A percentile compares a stretch with the other conserved stretches of the same genome.
Conservation (phyloP, 2,113 vertebrate species). For the Circaetus cinerascens region DNA sequence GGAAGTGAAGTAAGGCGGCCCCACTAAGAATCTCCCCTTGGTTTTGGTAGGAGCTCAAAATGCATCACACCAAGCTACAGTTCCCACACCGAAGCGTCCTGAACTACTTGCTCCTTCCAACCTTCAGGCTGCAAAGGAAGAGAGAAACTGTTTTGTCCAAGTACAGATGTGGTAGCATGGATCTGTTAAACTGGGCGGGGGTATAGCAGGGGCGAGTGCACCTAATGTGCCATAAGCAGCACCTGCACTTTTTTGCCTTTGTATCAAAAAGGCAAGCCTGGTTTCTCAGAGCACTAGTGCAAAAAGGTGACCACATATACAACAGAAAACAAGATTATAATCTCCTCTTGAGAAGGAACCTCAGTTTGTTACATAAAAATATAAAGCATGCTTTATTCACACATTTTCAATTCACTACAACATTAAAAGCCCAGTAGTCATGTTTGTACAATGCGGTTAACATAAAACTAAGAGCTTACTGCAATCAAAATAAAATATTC, state of each 20-base stretch:
- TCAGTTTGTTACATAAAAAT: background rate
- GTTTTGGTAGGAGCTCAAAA: background rate
- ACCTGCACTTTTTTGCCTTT: background rate
- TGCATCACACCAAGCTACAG: background rate
- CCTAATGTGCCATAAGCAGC: background rate
- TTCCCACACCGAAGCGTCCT: background rate
- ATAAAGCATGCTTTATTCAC: background rate
- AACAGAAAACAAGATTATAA: background rate
- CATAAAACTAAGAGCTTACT: conserved; percentile 53
- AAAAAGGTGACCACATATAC: background rate
- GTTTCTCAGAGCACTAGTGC: background rate
- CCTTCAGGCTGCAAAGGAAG: background rate
- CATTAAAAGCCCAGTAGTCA: background rate
- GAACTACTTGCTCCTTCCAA: background rate
- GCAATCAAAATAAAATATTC: conserved; percentile 65
- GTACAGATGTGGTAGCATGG: rapidly evolving
- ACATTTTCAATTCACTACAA: background rate
- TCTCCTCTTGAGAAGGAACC: background rate
- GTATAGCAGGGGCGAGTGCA: background rate
- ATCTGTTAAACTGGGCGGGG: background rate
- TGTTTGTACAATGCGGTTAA: conserved; percentile 24
- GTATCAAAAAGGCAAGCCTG: background rate
- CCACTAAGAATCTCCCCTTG: background rate
- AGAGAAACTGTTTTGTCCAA: background rate
- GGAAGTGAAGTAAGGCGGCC: background rate